These are phyloP conservation scores for Origma solitaria DNA, from an alignment of 2,113 vertebrate genomes.

Conservation along the genomic window DNA sequence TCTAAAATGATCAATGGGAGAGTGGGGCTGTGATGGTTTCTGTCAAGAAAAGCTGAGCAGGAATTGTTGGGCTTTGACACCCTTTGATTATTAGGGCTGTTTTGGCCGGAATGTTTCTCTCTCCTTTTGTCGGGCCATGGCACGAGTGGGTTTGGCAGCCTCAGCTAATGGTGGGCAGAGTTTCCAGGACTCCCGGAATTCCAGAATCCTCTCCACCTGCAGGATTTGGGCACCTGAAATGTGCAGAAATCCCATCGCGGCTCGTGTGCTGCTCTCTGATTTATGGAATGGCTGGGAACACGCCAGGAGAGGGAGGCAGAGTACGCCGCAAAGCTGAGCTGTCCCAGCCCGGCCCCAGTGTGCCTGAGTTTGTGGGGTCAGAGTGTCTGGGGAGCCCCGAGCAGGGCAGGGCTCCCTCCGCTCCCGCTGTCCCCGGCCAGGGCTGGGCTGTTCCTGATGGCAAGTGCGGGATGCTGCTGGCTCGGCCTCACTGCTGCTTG, in stretches of 20 bases:
- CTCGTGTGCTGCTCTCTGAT: not conserved
- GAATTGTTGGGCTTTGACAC: not conserved
- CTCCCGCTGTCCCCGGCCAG: rapidly evolving
- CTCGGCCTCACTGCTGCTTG: rapidly evolving
- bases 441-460: not conserved
- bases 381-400: rapidly evolving
- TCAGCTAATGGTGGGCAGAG: rapidly evolving
- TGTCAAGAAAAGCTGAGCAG: not conserved
- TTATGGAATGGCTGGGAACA: not conserved
- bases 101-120: not conserved
- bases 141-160: not conserved
- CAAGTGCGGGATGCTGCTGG: rapidly evolving
- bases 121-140: rapidly evolving
- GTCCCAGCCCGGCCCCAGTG: rapidly evolving
- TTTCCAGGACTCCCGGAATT: not conserved
- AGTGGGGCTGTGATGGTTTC: rapidly evolving
- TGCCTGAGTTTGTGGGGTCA: rapidly evolving
- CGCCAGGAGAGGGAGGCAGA: slow-evolving; percentile 75
- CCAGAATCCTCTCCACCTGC: rapidly evolving
- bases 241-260: rapidly evolving
- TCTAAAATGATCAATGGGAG: not conserved
- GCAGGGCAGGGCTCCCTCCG: not conserved
- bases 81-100: not conserved
- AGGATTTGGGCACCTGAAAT: rapidly evolving
- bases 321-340: not conserved